Evolutionary conservation across 2,888 invertebrate genomes (phyloP).

Genomic region (Tricholauxania praeusta): DNA sequence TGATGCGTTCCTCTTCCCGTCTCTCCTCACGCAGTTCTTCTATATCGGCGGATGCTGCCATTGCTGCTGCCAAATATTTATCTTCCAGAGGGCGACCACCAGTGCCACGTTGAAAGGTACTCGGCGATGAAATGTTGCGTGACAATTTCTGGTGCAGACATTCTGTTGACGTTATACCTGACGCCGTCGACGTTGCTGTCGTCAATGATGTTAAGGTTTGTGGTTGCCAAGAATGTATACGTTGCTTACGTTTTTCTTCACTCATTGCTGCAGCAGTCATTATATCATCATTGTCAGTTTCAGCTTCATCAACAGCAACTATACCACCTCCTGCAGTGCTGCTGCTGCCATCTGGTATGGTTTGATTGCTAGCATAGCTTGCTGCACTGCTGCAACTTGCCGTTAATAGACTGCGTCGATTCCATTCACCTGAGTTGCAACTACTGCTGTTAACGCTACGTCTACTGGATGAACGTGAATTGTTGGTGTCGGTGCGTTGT

Average conservation of each 20-base stretch:
- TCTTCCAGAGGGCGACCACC: neutral
- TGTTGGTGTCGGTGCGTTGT: slow-evolving; percentile 34
- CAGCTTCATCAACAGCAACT: slow-evolving; percentile 32
- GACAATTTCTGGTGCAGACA: slow-evolving; percentile 65
- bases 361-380: slow-evolving; percentile 52
- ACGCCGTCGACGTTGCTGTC: neutral
- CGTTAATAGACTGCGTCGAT: slow-evolving; percentile 55
- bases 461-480: slow-evolving; percentile 49
- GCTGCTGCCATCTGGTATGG: slow-evolving; percentile 44
- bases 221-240: slow-evolving; percentile 65
- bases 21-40: slow-evolving; percentile 11
- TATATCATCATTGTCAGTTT: slow-evolving; percentile 35
- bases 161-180: slow-evolving; percentile 16
- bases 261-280: slow-evolving; percentile 29
- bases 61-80: slow-evolving; percentile 31
- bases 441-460: slow-evolving; percentile 55
- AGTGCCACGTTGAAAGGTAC: slow-evolving; percentile 53
- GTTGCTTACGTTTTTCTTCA: slow-evolving; percentile 42
- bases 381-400: slow-evolving; percentile 58
- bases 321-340: slow-evolving; percentile 39
- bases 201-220: slow-evolving; percentile 24
- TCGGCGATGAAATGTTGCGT: slow-evolving; percentile 70
- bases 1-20: neutral
- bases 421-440: slow-evolving; percentile 47
- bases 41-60: slow-evolving; percentile 24